These are phyloP conservation scores for Eulemur macaco DNA, from an alignment of 2,113 vertebrate species.

Conservation along the genomic window DNA sequence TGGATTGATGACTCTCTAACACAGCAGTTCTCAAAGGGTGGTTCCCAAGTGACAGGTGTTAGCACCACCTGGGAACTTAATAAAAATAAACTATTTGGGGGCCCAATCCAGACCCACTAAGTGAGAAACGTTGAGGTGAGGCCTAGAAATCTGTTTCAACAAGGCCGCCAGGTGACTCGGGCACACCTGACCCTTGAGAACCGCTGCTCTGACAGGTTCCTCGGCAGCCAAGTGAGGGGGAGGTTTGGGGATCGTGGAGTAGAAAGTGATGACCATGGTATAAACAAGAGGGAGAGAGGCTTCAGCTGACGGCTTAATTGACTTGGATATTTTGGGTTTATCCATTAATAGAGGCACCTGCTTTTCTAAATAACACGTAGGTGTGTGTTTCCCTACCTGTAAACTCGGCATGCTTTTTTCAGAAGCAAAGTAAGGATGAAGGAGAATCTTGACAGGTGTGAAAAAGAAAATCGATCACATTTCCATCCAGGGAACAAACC, in stretches of 20 bases:
- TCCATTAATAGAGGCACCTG: background rate
- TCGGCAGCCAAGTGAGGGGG: background rate
- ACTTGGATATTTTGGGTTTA: background rate
- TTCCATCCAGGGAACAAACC: background rate
- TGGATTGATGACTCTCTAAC: background rate
- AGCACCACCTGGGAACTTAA: background rate
- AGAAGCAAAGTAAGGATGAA: background rate
- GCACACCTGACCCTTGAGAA: background rate
- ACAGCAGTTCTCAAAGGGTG: background rate
- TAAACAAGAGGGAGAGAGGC: background rate
- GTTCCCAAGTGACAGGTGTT: background rate
- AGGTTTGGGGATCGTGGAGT: background rate
- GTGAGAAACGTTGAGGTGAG: too few species aligned
- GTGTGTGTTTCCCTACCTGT: background rate
- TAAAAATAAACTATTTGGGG: background rate
- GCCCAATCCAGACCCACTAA: background rate
- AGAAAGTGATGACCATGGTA: background rate
- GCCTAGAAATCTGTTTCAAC: background rate
- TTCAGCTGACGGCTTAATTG: rapidly evolving
- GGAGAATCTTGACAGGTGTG: background rate
- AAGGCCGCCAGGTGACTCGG: background rate
- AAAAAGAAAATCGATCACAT: background rate
- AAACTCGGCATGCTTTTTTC: background rate
- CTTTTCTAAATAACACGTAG: background rate
- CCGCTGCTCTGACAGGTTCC: background rate